Evolutionary conservation across 2,113 vertebrate genomes (phyloP).

Genomic region (Phalacrocorax brasilianus): DNA sequence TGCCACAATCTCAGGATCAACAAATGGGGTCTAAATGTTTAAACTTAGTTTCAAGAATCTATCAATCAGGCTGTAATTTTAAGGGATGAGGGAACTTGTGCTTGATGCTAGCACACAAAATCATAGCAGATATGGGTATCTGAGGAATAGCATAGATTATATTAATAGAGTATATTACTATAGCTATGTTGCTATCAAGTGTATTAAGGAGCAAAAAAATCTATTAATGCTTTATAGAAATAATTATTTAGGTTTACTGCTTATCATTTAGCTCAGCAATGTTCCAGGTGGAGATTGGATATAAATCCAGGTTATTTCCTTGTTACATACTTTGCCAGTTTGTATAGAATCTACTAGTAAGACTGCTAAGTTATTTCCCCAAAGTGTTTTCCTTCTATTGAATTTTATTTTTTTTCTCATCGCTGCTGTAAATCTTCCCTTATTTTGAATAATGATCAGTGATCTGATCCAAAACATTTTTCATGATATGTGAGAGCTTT

Average conservation of each 20-base stretch:
- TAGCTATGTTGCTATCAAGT: background rate
- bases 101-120: background rate
- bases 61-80: background rate
- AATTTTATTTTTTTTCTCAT: background rate
- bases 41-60: background rate
- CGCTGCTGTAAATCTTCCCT: background rate
- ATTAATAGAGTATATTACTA: background rate
- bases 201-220: background rate
- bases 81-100: background rate
- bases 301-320: background rate
- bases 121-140: fast-evolving
- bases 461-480: background rate
- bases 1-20: background rate
- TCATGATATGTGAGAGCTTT: background rate
- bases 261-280: background rate
- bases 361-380: background rate
- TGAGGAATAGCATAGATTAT: background rate
- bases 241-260: background rate
- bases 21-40: background rate
- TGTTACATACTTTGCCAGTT: background rate
- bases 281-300: background rate
- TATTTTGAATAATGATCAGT: background rate
- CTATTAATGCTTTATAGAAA: background rate
- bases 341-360: background rate
- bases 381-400: background rate